Evolutionary conservation across 2,113 vertebrate species (phyloP), one percentile per base, ranked within the genome.

Genomic region (Chionodraco myersi): DNA sequence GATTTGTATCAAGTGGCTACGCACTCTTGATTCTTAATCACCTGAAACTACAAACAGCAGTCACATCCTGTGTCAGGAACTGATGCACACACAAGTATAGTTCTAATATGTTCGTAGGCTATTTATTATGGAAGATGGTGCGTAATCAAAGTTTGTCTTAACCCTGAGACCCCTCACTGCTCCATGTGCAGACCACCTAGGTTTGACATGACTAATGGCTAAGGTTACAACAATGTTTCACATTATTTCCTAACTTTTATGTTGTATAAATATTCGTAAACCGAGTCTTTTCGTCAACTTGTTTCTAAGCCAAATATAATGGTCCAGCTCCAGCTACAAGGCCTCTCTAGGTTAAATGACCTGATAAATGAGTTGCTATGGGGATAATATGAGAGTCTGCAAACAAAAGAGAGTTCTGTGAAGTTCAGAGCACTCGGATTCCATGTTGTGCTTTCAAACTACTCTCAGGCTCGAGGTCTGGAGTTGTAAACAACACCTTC

Each of bases 31-130:
- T 8, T 81, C 75, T 74, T 70, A 87, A 82, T 85, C 82, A 84
- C 80, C 78, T 86, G 51, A 83, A 90, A 90, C 82, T 78, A 70
- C 66, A 86, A 89, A 90, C 86, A 79, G 73, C 77, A 58, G 1
- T 48, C 75, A 75, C 71, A 71, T 75, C 69, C 69, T 70, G 69
- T 41, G 61, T 82, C 67, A 67, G 44, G 57, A 77, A 83, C 30
- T 15, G 65, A 70, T 6, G 8, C 13, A 36, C 13, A 45, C 60
- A 69, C 72, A 54, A 10, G 9, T 16, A 51, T 59, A 60, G 65
- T 72, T 58, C 23, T 14, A 18, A 72, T 9, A 21, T 69, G 56
- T 68, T 4, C 21, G 12, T 34, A 2, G 36, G 9, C 67, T 62
- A 51, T 14, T 66, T 18, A 23, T 15, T 30, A 23, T 64, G 51